These are phyloP conservation scores for Pelosia muscerda DNA, from an alignment of 2,888 invertebrate species.

Conservation along the genomic window DNA sequence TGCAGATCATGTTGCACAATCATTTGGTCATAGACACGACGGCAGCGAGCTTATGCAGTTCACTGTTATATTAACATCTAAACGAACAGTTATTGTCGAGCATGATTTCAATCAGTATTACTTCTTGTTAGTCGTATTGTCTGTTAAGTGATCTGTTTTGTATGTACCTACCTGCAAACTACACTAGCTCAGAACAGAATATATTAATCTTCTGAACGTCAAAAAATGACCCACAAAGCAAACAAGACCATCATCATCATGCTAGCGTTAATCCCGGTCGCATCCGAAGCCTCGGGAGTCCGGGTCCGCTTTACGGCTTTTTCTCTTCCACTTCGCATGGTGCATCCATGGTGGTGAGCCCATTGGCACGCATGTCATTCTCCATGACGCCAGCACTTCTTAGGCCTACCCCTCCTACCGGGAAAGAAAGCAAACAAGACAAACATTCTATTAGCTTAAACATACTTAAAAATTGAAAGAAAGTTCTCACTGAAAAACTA, in stretches of 20 bases:
- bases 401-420: too few species aligned
- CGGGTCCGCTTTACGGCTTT: too few species aligned
- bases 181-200: neutral
- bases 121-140: neutral
- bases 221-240: neutral
- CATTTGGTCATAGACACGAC: conserved; percentile 9
- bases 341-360: too few species aligned
- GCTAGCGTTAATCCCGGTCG: too few species aligned
- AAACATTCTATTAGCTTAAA: neutral
- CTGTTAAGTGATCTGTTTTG: neutral
- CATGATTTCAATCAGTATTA: neutral
- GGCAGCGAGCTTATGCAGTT: conserved; percentile 8
- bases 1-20: conserved; percentile 16
- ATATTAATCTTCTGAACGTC: neutral
- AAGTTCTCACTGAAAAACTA: neutral
- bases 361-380: too few species aligned
- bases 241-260: too few species aligned
- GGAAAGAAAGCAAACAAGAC: neutral
- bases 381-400: too few species aligned
- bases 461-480: too few species aligned
- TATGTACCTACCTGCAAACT: too few species aligned
- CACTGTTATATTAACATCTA: neutral
- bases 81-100: neutral
- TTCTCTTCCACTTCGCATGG: too few species aligned
- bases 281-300: too few species aligned